phyloP scores from a whole-genome alignment of 2,888 invertebrate species.

The Molanna angustata region DNA sequence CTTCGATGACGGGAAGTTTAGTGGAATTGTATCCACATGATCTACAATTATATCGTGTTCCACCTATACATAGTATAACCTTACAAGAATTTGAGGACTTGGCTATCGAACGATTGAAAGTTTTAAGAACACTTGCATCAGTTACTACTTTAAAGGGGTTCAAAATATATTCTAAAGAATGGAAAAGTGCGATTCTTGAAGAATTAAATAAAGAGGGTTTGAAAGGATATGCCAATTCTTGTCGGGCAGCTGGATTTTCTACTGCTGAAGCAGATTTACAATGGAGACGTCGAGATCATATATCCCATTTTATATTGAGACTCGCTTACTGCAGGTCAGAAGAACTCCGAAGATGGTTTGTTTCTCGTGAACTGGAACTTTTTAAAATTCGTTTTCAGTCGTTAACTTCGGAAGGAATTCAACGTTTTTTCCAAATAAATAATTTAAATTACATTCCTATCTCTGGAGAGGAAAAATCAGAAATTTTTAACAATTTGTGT shows the following conservation, averaged over 20 bases:
- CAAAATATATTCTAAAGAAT: slow-evolving; percentile 63
- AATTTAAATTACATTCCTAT: slow-evolving; percentile 66
- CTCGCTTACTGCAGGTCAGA: slow-evolving; percentile 87
- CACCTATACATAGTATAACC: slow-evolving; percentile 71
- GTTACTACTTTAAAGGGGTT: slow-evolving; percentile 63
- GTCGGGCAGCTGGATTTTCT: slow-evolving; percentile 55
- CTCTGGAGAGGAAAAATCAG: slow-evolving; percentile 63
- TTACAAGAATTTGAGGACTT: slow-evolving; percentile 85
- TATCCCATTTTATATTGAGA: slow-evolving; percentile 91
- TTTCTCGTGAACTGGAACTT: slow-evolving; percentile 83
- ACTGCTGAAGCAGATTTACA: slow-evolving; percentile 61
- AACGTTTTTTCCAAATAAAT: slow-evolving; percentile 65
- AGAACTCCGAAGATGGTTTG: slow-evolving; percentile 85
- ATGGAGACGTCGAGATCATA: slow-evolving; percentile 74
- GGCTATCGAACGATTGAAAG: slow-evolving; percentile 78
- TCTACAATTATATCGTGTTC: slow-evolving; percentile 73
- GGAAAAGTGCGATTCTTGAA: slow-evolving; percentile 60
- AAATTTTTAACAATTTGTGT: slow-evolving; percentile 58
- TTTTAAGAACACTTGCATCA: slow-evolving; percentile 74
- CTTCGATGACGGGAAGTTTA: slow-evolving; percentile 44
- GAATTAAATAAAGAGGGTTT: slow-evolving; percentile 68
- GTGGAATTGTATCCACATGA: slow-evolving; percentile 67
- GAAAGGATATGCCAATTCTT: slow-evolving; percentile 61
- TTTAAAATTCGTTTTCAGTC: slow-evolving; percentile 77
- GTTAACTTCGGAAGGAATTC: slow-evolving; percentile 61